Evolutionary conservation across 2,797 vertebrate genomes (phyloP).

Genomic region (Hylomyscus alleni): DNA sequence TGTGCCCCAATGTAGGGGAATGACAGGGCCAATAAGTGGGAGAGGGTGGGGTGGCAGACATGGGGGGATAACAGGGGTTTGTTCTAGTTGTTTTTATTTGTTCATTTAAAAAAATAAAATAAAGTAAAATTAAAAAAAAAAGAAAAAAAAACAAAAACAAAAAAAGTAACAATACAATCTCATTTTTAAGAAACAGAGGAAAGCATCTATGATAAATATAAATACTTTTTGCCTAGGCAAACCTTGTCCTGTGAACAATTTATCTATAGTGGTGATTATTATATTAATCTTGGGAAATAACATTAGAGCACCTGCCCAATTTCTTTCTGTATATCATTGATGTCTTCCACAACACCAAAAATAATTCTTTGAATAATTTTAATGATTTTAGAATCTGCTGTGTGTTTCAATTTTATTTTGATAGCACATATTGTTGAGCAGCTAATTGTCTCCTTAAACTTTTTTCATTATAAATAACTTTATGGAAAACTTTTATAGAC

Average conservation of each 20-base stretch:
- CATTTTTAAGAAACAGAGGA: not conserved
- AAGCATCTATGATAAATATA: not conserved
- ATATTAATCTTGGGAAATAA: not conserved
- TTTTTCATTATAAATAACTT: slow-evolving; percentile 16
- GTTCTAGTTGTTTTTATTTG: no score
- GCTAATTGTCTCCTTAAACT: slow-evolving; percentile 49
- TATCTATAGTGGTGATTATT: not conserved
- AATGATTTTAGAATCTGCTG: not conserved
- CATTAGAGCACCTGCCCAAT: not conserved
- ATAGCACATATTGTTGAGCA: not conserved
- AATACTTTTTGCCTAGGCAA: not conserved
- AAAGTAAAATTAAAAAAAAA: no score
- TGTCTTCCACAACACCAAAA: not conserved
- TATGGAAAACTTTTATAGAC: not conserved
- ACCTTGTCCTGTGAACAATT: not conserved
- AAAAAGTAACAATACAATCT: not conserved
- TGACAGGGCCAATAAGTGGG: no score
- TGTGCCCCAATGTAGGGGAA: no score
- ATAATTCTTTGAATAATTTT: slow-evolving; percentile 41
- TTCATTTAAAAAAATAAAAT: no score
- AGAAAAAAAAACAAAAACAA: no score
- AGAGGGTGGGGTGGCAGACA: no score
- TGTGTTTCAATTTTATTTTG: slow-evolving; percentile 2
- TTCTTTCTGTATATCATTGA: not conserved
- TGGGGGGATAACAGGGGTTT: no score